These are phyloP conservation scores for Aleiodes sp. DNA, from an alignment of 1,140 invertebrate species.

Conservation along the genomic window DNA sequence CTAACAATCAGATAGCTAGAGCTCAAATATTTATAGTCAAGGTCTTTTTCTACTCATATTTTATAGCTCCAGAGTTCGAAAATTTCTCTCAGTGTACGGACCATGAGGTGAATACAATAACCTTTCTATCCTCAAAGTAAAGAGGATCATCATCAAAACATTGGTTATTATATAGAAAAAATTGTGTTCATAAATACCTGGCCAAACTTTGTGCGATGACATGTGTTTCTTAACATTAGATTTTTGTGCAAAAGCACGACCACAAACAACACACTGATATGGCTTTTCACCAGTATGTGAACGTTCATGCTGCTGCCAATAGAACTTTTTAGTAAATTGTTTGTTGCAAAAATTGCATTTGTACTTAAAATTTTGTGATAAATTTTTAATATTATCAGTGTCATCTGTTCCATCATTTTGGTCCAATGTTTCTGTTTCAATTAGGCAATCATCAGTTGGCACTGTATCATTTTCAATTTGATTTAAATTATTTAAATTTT, in stretches of 20 bases:
- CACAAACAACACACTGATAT: conserved; percentile 73
- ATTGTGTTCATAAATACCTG: conserved; percentile 23
- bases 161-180: no score
- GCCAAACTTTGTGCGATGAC: conserved; percentile 73
- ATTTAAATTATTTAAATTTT: not conserved
- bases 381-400: conserved; percentile 41
- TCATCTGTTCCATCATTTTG: conserved; percentile 25
- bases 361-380: conserved; percentile 61
- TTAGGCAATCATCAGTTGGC: conserved; percentile 34
- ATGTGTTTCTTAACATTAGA: conserved; percentile 78
- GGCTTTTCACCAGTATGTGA: conserved; percentile 73
- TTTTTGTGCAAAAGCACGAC: conserved; percentile 71
- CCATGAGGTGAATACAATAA: no score
- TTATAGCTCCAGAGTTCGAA: no score
- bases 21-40: no score
- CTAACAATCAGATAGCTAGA: no score
- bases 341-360: conserved; percentile 67
- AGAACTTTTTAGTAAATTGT: conserved; percentile 68
- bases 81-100: no score
- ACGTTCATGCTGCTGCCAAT: conserved; percentile 67
- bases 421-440: conserved; percentile 23
- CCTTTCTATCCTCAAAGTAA: no score
- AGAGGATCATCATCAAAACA: no score
- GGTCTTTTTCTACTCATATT: no score
- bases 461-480: conserved; percentile 42